These are phyloP conservation scores for Conus betulinus DNA, from an alignment of 1,140 invertebrate genomes.

Conservation along the genomic window DNA sequence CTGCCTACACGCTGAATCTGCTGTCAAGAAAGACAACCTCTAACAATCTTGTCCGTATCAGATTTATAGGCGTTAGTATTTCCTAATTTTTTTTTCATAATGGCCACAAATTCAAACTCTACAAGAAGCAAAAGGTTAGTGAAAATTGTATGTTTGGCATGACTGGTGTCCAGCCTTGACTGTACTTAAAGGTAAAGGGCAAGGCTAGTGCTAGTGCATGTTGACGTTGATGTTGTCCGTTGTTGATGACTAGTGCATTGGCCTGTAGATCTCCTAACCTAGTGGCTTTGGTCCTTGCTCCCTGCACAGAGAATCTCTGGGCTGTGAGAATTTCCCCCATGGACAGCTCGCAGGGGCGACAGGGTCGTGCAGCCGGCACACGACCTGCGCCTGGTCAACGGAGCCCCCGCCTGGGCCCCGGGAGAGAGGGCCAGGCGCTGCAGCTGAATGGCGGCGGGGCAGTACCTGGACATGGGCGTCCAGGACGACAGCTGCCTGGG, in stretches of 20 bases:
- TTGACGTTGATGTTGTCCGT: too few species aligned
- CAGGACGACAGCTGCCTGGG: constrained; percentile 67
- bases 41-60: too few species aligned
- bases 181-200: too few species aligned
- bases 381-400: constrained; percentile 66
- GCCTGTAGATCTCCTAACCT: neutral
- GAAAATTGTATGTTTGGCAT: too few species aligned
- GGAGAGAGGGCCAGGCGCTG: constrained; percentile 64
- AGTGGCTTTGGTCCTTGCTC: neutral
- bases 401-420: constrained; percentile 59
- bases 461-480: constrained; percentile 68
- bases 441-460: constrained; percentile 60
- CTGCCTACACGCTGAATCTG: too few species aligned
- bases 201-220: too few species aligned
- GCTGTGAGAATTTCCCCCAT: constrained; percentile 71
- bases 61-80: too few species aligned
- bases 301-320: constrained; percentile 60
- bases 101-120: too few species aligned
- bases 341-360: constrained; percentile 56
- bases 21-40: too few species aligned
- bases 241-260: neutral
- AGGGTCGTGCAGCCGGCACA: constrained; percentile 59
- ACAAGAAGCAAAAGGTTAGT: too few species aligned
- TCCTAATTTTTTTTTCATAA: too few species aligned
- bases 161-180: too few species aligned